Base-by-base conservation (phyloP, 2,888 invertebrate genomes). In the Watsonalla binaria region DNA sequence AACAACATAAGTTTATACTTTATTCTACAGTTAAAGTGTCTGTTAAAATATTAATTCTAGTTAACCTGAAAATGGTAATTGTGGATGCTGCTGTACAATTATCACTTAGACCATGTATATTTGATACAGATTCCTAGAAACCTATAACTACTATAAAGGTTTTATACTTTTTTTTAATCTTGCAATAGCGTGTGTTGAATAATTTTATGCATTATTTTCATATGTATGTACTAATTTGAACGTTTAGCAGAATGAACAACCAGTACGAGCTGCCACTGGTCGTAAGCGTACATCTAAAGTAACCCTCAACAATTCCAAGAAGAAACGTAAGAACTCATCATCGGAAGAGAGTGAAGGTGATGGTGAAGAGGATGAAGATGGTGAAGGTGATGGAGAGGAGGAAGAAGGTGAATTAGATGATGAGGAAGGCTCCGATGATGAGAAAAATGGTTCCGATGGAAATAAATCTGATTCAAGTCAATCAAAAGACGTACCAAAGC, bases 401-500 rank as follows among this genome's bases (percentile, higher is more conserved):
- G 90, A 89, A 24, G 90, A 90, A 54, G 90, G 82, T 1, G 91
- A 90, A 49, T 63, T 87, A 11, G 90, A 91, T 56, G 91, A 90
- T 45, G 91, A 90, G 56, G 90, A 89, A 58, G 91, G 88, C n/a
- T 89, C 89, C 1, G 91, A 91, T 58, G 91, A 91, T 63, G 91
- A 91, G 61, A 91, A 91, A 68, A 90, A 91, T 76, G 91, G 90
- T 47, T 91, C 91, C 42, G 91, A 91, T 67, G 91, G 90, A 48
- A 91, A 91, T 54, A 91, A 91, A 62, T 91, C 91, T 54, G 91
- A 91, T 64, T 91, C 91, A 61, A 91, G 91, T 72, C 91, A 91
- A 69, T 90, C 91, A 62, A 91, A 91, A 77, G 91, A 91, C 78
- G 80, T 91, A 83, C 91, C 91, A 81, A 91, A 91, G 80, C 89